A percentile compares a stretch with the other conserved stretches of the same genome.
Conservation (phyloP, 2,113 vertebrate species). For the Natator depressus region DNA sequence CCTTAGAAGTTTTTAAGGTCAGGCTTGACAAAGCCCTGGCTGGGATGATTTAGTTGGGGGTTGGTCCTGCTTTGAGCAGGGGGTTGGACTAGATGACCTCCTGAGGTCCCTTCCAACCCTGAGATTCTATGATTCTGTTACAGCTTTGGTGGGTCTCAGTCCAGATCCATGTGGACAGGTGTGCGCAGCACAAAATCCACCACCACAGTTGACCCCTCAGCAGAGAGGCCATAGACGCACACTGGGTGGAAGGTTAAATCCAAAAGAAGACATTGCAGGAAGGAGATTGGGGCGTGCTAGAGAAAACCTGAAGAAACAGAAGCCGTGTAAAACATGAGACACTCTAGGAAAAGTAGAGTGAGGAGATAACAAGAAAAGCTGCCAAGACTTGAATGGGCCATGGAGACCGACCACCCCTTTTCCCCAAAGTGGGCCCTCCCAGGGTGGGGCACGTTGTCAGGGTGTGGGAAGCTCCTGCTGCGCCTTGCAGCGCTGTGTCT, state of each 20-base stretch:
- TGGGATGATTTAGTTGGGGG: no score
- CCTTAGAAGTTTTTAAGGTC: no score
- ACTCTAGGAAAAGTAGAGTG: not conserved
- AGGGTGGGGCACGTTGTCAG: not conserved
- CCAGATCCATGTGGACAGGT: not conserved
- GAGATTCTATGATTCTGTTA: no score
- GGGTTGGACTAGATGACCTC: no score
- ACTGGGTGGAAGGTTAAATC: not conserved
- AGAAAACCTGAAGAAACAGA: not conserved
- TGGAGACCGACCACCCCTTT: not conserved
- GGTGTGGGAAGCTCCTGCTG: not conserved
- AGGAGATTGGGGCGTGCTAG: not conserved
- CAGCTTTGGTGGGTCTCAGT: not conserved
- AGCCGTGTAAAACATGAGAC: not conserved
- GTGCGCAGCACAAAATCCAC: not conserved
- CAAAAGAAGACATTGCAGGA: not conserved
- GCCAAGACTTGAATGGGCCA: not conserved
- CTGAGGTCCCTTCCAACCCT: no score
- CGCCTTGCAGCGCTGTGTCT: not conserved
- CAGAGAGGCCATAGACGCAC: no score
- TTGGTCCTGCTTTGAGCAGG: no score
- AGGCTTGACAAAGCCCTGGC: no score
- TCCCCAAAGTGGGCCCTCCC: no score
- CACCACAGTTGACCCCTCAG: not conserved
- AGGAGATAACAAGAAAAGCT: not conserved